Percentiles rank a stretch among this genome's conserved stretches.
phyloP scores from a whole-genome alignment of 2,888 invertebrate species.

The Ophion costatus region DNA sequence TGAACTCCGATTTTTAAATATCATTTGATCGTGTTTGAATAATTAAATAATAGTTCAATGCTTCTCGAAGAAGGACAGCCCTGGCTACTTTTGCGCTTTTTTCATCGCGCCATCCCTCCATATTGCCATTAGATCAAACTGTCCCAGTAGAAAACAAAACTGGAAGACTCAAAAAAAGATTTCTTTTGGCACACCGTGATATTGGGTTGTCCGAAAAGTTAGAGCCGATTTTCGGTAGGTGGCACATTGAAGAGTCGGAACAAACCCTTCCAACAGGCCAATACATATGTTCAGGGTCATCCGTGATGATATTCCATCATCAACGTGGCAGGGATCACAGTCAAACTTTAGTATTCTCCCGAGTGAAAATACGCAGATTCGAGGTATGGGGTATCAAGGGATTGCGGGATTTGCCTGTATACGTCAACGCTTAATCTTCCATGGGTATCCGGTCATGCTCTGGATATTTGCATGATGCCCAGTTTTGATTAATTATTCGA shows the following conservation, averaged over 20 bases:
- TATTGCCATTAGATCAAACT: no score
- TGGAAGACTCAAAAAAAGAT: no score
- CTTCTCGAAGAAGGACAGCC: no score
- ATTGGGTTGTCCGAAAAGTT: background rate
- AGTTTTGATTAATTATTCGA: slow-evolving; percentile 59
- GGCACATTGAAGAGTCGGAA: no score
- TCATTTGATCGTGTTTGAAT: no score
- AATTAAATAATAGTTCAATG: no score
- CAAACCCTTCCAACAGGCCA: background rate
- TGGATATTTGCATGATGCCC: slow-evolving; percentile 47
- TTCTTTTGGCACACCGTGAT: no score
- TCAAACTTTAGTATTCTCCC: background rate
- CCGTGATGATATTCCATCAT: slow-evolving; percentile 53
- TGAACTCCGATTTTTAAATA: no score
- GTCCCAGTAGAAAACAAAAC: no score
- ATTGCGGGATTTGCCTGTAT: background rate
- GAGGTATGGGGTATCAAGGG: background rate
- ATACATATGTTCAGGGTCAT: background rate
- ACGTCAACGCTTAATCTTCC: slow-evolving; percentile 29
- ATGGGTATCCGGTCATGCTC: slow-evolving; percentile 24
- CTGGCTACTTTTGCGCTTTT: no score
- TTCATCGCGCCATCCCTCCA: no score
- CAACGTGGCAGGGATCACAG: slow-evolving; percentile 50
- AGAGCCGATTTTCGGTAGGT: no score
- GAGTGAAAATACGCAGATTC: slow-evolving; percentile 28